Conservation (phyloP, 2,888 invertebrate species). For the Campoplex capitator region DNA sequence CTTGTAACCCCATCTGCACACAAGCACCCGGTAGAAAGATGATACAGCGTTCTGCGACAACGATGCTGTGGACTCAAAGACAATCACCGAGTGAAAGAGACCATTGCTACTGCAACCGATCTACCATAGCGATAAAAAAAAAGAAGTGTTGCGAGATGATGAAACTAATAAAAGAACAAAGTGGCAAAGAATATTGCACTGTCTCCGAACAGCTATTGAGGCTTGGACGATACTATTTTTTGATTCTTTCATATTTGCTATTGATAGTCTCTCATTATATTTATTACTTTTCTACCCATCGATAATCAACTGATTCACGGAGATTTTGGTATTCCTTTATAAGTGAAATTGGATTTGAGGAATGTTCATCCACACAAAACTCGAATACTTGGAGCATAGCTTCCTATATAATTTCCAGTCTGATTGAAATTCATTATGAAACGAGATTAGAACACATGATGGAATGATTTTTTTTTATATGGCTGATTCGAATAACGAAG, state of each 20-base stretch:
- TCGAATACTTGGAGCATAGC: not conserved
- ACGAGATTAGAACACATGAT: slow-evolving; percentile 64
- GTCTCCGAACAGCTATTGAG: not conserved
- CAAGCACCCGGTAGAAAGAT: slow-evolving; percentile 55
- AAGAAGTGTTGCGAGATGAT: slow-evolving; percentile 31
- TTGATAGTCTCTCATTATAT: not conserved
- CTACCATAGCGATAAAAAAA: slow-evolving; percentile 31
- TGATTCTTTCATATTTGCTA: not conserved
- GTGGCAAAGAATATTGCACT: no score
- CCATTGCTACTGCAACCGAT: slow-evolving; percentile 43
- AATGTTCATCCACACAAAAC: not conserved
- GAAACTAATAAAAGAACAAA: slow-evolving; percentile 16
- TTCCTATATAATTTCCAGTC: not conserved
- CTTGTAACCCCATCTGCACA: slow-evolving; percentile 7
- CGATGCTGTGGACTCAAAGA: slow-evolving; percentile 25
- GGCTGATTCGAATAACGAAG: slow-evolving; percentile 48
- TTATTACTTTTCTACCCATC: not conserved
- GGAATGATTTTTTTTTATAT: slow-evolving; percentile 55
- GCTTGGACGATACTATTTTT: not conserved
- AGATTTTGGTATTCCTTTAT: not conserved
- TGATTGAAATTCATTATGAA: slow-evolving; percentile 19
- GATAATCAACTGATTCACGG: not conserved
- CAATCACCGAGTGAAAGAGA: slow-evolving; percentile 29
- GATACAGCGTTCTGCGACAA: slow-evolving; percentile 42
- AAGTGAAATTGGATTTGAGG: not conserved